A percentile compares a stretch with the other conserved stretches of the same genome.
phyloP scores from a whole-genome alignment of 2,113 vertebrate genomes.

The Rhineura floridana region DNA sequence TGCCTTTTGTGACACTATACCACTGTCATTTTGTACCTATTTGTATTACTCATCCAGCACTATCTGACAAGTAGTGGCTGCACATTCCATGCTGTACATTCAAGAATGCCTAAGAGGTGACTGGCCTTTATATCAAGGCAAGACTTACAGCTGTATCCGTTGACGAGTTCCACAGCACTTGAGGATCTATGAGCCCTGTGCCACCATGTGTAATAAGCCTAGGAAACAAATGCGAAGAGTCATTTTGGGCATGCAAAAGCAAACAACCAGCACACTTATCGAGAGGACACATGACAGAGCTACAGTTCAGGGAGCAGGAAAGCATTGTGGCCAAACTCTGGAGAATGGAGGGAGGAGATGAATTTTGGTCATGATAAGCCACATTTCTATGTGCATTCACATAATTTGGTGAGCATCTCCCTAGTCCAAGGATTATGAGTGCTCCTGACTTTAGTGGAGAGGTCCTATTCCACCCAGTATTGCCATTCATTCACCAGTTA shows the following conservation, averaged over 20 bases:
- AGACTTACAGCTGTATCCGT: no score
- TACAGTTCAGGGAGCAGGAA: background rate
- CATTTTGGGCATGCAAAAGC: background rate
- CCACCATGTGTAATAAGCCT: background rate
- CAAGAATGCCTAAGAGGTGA: background rate
- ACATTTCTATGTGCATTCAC: background rate
- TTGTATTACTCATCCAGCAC: background rate
- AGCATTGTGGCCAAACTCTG: no score
- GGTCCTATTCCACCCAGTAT: background rate
- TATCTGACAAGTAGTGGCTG: background rate
- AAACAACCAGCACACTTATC: background rate
- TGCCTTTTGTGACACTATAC: no score
- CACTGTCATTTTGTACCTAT: background rate
- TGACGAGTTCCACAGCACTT: no score
- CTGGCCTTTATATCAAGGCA: no score
- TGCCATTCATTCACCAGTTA: background rate
- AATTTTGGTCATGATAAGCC: no score
- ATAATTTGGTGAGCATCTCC: background rate
- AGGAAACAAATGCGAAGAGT: background rate
- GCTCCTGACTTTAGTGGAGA: conserved; percentile 3
- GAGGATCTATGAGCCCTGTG: background rate
- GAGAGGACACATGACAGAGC: background rate
- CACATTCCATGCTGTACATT: background rate
- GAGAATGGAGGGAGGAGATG: no score
- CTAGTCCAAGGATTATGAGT: background rate